Percentiles rank a stretch among this genome's conserved stretches.
phyloP scores from a whole-genome alignment of 2,797 vertebrate species.

The Rhincodon typus region DNA sequence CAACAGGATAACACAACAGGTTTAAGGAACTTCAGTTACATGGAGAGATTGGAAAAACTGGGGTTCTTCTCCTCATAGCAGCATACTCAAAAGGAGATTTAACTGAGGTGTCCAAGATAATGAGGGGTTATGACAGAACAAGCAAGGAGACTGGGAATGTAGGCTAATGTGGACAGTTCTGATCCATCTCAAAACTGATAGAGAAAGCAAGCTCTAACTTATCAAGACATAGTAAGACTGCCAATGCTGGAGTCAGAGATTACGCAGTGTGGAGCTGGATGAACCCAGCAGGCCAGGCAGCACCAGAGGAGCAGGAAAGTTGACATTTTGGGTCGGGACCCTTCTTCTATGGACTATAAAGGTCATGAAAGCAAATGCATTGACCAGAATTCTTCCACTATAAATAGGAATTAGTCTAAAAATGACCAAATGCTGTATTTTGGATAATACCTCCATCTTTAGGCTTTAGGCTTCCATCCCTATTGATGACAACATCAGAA shows the following conservation, averaged over 20 bases:
- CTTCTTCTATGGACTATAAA: neutral
- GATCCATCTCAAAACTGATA: neutral
- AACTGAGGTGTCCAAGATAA: neutral
- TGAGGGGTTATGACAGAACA: neutral
- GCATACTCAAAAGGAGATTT: neutral
- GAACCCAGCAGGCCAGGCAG: too few species aligned
- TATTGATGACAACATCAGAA: constrained; percentile 81
- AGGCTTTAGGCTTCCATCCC: constrained; percentile 83
- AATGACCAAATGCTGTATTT: neutral
- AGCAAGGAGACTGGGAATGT: neutral
- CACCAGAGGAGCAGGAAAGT: too few species aligned
- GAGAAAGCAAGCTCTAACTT: neutral
- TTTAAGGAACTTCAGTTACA: too few species aligned
- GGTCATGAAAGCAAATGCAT: neutral
- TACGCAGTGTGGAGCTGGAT: too few species aligned
- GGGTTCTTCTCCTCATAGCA: neutral
- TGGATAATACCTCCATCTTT: constrained; percentile 64
- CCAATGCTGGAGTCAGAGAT: too few species aligned
- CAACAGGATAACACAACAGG: neutral
- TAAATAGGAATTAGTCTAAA: neutral
- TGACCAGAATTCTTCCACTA: neutral
- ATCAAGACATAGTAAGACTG: neutral
- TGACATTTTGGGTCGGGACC: too few species aligned
- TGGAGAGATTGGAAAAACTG: neutral
- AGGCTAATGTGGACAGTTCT: neutral